A percentile compares a stretch with the other conserved stretches of the same genome.
Conservation (phyloP, 2,888 invertebrate genomes). For the Stegophylla sp. region DNA sequence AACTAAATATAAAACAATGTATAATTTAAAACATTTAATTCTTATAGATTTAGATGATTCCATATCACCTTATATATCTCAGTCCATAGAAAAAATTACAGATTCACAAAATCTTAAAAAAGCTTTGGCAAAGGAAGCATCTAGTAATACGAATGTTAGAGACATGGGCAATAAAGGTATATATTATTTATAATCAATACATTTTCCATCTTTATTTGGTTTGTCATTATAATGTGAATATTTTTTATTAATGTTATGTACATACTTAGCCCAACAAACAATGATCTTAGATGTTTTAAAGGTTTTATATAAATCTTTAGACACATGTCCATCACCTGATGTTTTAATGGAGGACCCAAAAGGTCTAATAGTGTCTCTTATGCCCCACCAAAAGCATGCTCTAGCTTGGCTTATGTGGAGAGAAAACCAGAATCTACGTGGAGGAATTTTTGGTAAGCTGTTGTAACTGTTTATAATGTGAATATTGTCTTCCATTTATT, state of each 20-base stretch:
- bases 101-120: background rate
- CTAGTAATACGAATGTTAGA: background rate
- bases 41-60: background rate
- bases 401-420: constrained; percentile 89
- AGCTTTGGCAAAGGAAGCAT: background rate
- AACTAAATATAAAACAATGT: background rate
- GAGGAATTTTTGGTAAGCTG: constrained; percentile 82
- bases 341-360: constrained; percentile 70
- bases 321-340: constrained; percentile 72
- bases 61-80: background rate
- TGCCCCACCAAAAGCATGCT: constrained; percentile 86
- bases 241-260: constrained; percentile 70
- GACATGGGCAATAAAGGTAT: constrained; percentile 15
- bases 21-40: background rate
- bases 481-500: background rate
- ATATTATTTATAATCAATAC: background rate
- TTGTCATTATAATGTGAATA: background rate
- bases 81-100: background rate
- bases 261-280: constrained; percentile 73
- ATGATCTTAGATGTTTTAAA: constrained; percentile 77
- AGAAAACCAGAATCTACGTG: constrained; percentile 81
- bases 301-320: constrained; percentile 75
- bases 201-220: too few relatives aligned
- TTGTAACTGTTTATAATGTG: background rate
- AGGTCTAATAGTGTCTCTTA: constrained; percentile 72